Conservation (phyloP, 2,888 invertebrate genomes). For the Digitonthophagus gazella region DNA sequence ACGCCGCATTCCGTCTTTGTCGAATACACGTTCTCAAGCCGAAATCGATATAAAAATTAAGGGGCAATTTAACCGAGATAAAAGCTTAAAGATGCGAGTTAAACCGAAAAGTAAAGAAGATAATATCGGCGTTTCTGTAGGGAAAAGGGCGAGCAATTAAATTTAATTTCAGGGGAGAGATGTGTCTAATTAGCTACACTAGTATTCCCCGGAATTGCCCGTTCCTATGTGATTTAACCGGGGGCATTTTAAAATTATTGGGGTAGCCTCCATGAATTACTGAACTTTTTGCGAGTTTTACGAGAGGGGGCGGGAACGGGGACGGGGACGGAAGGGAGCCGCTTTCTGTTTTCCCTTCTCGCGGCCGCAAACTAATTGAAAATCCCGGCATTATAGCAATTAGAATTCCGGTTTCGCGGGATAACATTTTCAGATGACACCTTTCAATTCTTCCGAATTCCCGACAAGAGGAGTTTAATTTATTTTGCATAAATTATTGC, state of each 20-base stretch:
- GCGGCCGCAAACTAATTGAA: constrained; percentile 13
- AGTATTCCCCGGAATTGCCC: constrained; percentile 29
- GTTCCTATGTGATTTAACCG: constrained; percentile 31
- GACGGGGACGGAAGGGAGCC: neutral
- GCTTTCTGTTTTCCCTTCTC: constrained; percentile 6
- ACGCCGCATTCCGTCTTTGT: neutral
- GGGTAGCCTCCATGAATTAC: constrained; percentile 26
- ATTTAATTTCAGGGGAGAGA: constrained; percentile 29
- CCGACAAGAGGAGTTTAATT: neutral
- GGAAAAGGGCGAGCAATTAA: constrained; percentile 21
- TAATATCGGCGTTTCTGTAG: neutral
- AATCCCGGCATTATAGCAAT: constrained; percentile 4
- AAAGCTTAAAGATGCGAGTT: neutral
- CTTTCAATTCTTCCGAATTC: neutral
- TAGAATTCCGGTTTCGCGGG: constrained; percentile 2
- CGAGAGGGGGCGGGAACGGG: constrained; percentile 10
- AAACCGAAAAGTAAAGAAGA: neutral
- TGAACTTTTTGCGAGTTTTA: constrained; percentile 26
- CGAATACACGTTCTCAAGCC: neutral
- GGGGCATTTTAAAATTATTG: constrained; percentile 31
- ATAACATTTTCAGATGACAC: neutral
- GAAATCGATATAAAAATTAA: no score
- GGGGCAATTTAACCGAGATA: no score
- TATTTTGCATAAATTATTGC: neutral
- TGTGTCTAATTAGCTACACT: constrained; percentile 31